A percentile compares a stretch with the other conserved stretches of the same genome.
phyloP scores from a whole-genome alignment of 2,797 vertebrate genomes.

The Coranthus polyacanthus region DNA sequence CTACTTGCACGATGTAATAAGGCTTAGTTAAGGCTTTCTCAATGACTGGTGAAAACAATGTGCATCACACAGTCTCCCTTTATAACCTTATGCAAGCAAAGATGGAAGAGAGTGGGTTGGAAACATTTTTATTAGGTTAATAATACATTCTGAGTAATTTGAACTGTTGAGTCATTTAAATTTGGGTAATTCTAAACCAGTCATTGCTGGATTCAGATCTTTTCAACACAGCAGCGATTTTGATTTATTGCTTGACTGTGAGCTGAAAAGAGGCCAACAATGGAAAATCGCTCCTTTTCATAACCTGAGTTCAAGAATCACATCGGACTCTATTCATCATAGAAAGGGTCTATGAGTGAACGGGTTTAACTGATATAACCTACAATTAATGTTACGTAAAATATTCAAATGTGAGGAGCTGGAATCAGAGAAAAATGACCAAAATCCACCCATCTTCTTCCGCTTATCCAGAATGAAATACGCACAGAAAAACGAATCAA shows the following conservation, averaged over 20 bases:
- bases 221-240: conserved; percentile 2
- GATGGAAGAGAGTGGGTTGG: not conserved
- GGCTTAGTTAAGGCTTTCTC: not conserved
- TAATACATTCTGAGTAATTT: too few species aligned
- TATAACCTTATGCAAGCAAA: too few species aligned
- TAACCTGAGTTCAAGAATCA: conserved; percentile 3
- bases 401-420: too few species aligned
- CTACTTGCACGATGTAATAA: not conserved
- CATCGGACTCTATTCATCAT: not conserved
- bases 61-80: not conserved
- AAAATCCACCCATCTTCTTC: too few species aligned
- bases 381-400: too few species aligned
- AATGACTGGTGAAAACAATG: conserved; percentile 1
- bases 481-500: too few species aligned
- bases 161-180: too few species aligned
- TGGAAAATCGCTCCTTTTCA: not conserved
- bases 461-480: too few species aligned
- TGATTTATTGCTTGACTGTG: conserved; percentile 12
- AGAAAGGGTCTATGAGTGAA: not conserved
- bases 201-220: conserved; percentile 9
- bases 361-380: not conserved
- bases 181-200: too few species aligned
- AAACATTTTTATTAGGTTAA: not conserved
- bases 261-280: conserved; percentile 20
- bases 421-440: too few species aligned